Evolutionary conservation across 2,888 invertebrate species (phyloP).

Genomic region (Hydropsyche betteni): DNA sequence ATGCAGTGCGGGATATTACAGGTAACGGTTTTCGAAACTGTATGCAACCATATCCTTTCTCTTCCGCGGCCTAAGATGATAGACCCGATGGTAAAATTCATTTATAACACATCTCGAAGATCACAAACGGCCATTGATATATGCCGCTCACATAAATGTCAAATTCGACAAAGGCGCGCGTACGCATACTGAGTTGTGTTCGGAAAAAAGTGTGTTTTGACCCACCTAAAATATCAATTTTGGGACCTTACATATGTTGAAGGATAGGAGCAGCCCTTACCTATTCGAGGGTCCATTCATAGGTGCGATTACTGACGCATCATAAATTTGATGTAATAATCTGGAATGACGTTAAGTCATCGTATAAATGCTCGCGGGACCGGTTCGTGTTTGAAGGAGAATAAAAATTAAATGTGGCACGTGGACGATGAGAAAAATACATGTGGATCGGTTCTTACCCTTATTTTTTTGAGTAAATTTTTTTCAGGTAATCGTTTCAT

Average conservation of each 20-base stretch:
- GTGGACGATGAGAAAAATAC: not conserved
- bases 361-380: slow-evolving; percentile 22
- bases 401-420: slow-evolving; percentile 17
- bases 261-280: not conserved
- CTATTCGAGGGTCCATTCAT: slow-evolving; percentile 12
- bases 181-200: too few species aligned
- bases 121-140: too few species aligned
- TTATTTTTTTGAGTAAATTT: not conserved
- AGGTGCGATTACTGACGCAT: slow-evolving; percentile 30
- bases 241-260: not conserved
- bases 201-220: not conserved
- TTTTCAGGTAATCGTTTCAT: too few species aligned
- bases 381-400: slow-evolving; percentile 13
- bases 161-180: not conserved
- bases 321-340: slow-evolving; percentile 41
- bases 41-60: too few species aligned
- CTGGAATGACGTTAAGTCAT: slow-evolving; percentile 36
- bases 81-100: too few species aligned
- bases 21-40: too few species aligned
- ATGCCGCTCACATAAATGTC: too few species aligned
- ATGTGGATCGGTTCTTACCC: not conserved
- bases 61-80: too few species aligned
- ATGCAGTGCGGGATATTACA: too few species aligned
- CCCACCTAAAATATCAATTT: slow-evolving; percentile 1
- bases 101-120: too few species aligned